phyloP scores from a whole-genome alignment of 2,113 vertebrate genomes.

The Myotis davidii region DNA sequence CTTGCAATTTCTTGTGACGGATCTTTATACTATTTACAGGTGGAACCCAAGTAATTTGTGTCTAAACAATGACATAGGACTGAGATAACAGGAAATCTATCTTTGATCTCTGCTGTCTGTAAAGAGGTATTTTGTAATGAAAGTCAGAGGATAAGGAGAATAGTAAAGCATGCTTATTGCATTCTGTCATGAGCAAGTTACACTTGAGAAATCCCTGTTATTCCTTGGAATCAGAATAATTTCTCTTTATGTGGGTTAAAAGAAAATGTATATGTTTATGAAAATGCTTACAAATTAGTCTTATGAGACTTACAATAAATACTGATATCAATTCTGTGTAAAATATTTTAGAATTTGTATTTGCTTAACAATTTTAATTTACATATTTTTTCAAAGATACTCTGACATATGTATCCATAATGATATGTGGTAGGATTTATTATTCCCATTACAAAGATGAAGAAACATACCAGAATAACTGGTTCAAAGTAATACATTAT shows the following conservation, averaged over 20 bases:
- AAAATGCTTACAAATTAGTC: not conserved
- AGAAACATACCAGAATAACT: not conserved
- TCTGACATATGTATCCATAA: not conserved
- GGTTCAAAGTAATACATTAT: not conserved
- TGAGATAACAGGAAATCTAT: not conserved
- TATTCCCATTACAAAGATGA: not conserved
- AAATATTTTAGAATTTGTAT: not conserved
- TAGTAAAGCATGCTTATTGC: not conserved
- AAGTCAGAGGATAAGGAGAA: not conserved
- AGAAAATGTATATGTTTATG: not conserved
- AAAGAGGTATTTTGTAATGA: not conserved
- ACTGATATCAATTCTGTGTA: not conserved
- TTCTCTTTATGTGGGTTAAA: not conserved
- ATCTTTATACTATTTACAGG: not conserved
- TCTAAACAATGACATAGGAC: not conserved
- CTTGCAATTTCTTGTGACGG: not conserved
- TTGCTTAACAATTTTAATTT: not conserved
- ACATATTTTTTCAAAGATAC: not conserved
- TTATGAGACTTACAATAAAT: not conserved
- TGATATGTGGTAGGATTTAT: not conserved
- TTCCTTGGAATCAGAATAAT: not conserved
- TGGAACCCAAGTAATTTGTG: not conserved
- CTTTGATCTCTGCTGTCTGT: not conserved
- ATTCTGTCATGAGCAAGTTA: not conserved
- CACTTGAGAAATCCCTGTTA: not conserved